Evolutionary conservation across 2,113 vertebrate genomes (phyloP).

Genomic region (Myocastor coypus): DNA sequence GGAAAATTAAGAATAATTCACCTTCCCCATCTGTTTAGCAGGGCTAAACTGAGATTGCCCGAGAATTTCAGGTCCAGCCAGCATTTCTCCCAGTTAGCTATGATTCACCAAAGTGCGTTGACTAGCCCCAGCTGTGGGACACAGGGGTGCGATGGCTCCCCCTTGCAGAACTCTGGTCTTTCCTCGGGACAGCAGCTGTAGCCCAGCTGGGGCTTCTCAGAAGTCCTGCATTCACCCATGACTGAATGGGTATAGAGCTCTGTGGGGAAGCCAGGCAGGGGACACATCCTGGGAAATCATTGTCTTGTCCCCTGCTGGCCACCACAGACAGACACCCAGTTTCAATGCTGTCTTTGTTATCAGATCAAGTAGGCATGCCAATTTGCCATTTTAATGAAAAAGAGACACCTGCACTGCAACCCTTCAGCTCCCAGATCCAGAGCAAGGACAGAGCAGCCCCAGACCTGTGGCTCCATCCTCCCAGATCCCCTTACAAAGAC

Average conservation of each 20-base stretch:
- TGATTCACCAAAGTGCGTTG: background rate
- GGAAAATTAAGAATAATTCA: background rate
- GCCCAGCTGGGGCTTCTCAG: conserved; percentile 82
- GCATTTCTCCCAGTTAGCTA: background rate
- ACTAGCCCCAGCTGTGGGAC: background rate
- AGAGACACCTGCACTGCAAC: conserved; percentile 93
- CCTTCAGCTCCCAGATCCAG: conserved; percentile 88
- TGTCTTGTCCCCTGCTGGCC: conserved; percentile 81
- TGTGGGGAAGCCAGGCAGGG: conserved; percentile 75
- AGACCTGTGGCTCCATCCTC: conserved; percentile 83
- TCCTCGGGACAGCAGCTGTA: conserved; percentile 52
- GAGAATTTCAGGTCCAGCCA: background rate
- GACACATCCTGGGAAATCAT: conserved; percentile 82
- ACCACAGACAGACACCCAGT: conserved; percentile 84
- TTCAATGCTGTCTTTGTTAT: conserved; percentile 91
- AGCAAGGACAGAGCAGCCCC: conserved; percentile 70
- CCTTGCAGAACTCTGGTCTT: conserved; percentile 46
- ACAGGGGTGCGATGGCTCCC: background rate
- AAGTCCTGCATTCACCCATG: conserved; percentile 86
- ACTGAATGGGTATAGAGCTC: conserved; percentile 79
- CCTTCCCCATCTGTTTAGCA: background rate
- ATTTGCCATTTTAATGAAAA: conserved; percentile 97
- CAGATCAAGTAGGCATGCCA: conserved; percentile 90
- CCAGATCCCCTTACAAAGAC: conserved; percentile 87
- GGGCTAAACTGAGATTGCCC: background rate